Conservation (phyloP, 1,140 invertebrate species). For the Amphibalanus amphitrite region DNA sequence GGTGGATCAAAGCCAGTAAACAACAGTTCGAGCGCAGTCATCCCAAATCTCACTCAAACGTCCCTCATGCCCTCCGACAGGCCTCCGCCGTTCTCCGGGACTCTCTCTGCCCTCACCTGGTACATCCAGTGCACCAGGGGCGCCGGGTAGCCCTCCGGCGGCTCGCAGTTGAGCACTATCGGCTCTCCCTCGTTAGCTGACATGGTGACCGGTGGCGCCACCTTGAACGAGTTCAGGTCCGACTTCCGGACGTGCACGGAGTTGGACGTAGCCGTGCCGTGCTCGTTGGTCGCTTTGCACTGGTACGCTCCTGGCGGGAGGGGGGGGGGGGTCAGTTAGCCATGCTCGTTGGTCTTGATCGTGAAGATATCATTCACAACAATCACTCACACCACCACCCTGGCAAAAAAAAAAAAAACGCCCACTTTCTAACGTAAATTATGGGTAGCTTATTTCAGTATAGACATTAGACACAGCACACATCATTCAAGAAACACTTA, state of each 20-base stretch:
- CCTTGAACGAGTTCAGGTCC: slow-evolving; percentile 79
- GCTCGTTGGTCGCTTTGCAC: slow-evolving; percentile 88
- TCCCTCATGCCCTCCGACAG: background rate
- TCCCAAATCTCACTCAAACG: background rate
- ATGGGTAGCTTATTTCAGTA: too few relatives aligned
- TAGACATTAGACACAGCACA: too few relatives aligned
- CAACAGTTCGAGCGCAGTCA: too few relatives aligned
- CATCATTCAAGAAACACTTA: too few relatives aligned
- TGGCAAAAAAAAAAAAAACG: too few relatives aligned
- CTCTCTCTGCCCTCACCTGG: slow-evolving; percentile 29
- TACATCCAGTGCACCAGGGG: slow-evolving; percentile 86
- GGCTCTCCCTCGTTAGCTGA: slow-evolving; percentile 68
- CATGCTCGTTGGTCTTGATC: background rate
- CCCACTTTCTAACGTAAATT: too few relatives aligned
- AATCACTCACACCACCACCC: too few relatives aligned
- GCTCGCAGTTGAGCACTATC: slow-evolving; percentile 66
- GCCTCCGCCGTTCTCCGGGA: background rate
- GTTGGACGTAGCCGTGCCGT: slow-evolving; percentile 84
- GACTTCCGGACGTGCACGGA: slow-evolving; percentile 88
- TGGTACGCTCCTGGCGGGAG: slow-evolving; percentile 61
- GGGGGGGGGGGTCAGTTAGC: background rate
- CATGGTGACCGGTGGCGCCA: slow-evolving; percentile 40
- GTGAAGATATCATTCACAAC: background rate
- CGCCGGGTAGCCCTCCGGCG: slow-evolving; percentile 84
- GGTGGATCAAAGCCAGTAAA: too few relatives aligned